These are phyloP conservation scores for Incurvaria masculella DNA, from an alignment of 2,888 invertebrate species.

Conservation along the genomic window DNA sequence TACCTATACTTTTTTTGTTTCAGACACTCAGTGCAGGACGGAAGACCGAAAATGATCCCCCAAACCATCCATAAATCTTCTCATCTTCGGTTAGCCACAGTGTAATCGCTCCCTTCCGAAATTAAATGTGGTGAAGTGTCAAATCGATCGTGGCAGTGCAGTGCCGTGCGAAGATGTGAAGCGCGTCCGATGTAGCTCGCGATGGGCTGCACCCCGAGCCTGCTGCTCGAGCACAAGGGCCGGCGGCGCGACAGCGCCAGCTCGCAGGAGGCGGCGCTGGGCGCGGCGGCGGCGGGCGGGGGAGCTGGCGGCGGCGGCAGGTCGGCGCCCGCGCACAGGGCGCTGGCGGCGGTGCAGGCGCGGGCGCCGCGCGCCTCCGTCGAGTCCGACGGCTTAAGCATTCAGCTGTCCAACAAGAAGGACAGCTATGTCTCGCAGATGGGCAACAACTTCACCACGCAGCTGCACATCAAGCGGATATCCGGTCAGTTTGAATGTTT, in stretches of 20 bases:
- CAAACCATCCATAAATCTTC: too few species aligned
- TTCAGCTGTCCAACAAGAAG: slow-evolving; percentile 49
- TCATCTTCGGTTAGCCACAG: too few species aligned
- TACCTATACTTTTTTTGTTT: too few species aligned
- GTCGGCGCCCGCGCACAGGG: slow-evolving; percentile 41
- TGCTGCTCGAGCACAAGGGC: slow-evolving; percentile 59
- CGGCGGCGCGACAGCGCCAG: slow-evolving; percentile 54
- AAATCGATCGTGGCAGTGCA: not conserved
- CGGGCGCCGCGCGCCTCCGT: slow-evolving; percentile 47
- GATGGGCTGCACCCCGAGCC: slow-evolving; percentile 65
- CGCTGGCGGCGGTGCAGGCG: slow-evolving; percentile 29
- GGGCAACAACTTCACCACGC: slow-evolving; percentile 53
- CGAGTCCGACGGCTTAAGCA: slow-evolving; percentile 51
- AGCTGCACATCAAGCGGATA: slow-evolving; percentile 50
- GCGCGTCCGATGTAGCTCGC: slow-evolving; percentile 15
- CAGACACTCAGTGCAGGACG: too few species aligned
- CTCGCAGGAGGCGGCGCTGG: slow-evolving; percentile 48
- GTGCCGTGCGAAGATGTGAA: not conserved
- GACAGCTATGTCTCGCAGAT: slow-evolving; percentile 55
- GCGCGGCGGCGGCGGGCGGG: slow-evolving; percentile 30
- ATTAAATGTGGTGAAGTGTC: slow-evolving; percentile 4
- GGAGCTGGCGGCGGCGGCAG: slow-evolving; percentile 34
- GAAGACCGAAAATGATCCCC: too few species aligned
- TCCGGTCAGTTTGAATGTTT: slow-evolving; percentile 34
- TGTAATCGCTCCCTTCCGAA: not conserved